These are phyloP conservation scores for Vombatus ursinus DNA, from an alignment of 2,113 vertebrate species.

Conservation along the genomic window DNA sequence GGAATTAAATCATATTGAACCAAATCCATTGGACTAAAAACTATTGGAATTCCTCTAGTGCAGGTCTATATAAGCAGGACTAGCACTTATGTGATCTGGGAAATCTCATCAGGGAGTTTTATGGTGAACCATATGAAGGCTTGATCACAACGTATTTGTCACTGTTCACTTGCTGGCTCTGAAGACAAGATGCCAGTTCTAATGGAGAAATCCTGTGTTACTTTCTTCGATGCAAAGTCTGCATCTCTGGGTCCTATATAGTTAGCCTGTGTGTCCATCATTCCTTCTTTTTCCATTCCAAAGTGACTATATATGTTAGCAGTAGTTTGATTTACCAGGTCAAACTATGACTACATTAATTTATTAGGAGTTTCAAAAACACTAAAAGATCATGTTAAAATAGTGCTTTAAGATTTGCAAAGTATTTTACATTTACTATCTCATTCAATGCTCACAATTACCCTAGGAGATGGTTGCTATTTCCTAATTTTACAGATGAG, in stretches of 20 bases:
- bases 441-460: neutral
- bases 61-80: neutral
- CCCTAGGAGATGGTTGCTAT: neutral
- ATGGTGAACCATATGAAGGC: accelerated
- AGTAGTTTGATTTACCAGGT: neutral
- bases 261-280: neutral
- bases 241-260: neutral
- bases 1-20: neutral
- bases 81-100: neutral
- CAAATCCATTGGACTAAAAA: neutral
- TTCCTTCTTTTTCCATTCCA: accelerated
- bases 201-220: neutral
- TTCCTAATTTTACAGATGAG: neutral
- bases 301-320: neutral
- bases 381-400: neutral
- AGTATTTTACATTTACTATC: neutral
- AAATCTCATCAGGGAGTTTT: neutral
- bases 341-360: neutral
- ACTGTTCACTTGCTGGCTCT: neutral
- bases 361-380: neutral
- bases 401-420: neutral
- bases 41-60: neutral
- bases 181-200: neutral
- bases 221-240: neutral
- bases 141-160: neutral